Base-by-base conservation (phyloP, 2,888 invertebrate genomes). In the Lasioglossum zephyrum region DNA sequence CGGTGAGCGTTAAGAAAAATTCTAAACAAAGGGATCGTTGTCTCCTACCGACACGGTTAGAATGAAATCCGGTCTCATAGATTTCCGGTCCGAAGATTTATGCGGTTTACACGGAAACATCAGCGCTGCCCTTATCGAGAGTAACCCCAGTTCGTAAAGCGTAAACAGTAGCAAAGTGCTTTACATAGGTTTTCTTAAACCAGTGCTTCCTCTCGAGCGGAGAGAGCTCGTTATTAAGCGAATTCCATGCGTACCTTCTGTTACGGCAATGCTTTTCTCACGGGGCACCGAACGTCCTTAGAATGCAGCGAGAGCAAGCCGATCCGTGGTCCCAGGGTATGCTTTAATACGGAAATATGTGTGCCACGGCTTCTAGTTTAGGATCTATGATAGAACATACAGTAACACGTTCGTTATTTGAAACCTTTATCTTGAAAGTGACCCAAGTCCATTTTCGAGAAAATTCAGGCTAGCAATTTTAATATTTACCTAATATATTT, bases 271-370 rank as follows among this genome's bases (percentile, higher is more conserved):
- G 87, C 87, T 89, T 87, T 88, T 89, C 88, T 84, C 86, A 88
- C 88, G 84, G 81, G 78, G 82, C 89, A 81, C 74, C 77, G 89
- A 89, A 84, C 87, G 80, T 89, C 84, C 89, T 86, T 84, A 82
- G 81, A 81, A 84, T 74, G 78, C 77, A 66, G 70, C 77, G 77
- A 72, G 79, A 79, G n/a, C 41, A 70, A 77, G 78, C 53, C 66
- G 39, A 79, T 69, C 39, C 18, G 44, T 70, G 22, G n/a, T 39
- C 70, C 44, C 16, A 36, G n/a, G 22, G n/a, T n/a, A 31, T 41
- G 69, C 22, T 9, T 77, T 22, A 26, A 16, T 0, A 39, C 11
- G 57, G 47, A 74, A 69, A 73, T 53, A 66, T 75, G 53, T 49
- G 36, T 18, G 5, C 22, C 69, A 22, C 11, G 18, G n/a, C 41